A percentile compares a stretch with the other conserved stretches of the same genome.
Evolutionary conservation across 2,113 vertebrate species (phyloP).

Genomic region (Pseudopodoces humilis): DNA sequence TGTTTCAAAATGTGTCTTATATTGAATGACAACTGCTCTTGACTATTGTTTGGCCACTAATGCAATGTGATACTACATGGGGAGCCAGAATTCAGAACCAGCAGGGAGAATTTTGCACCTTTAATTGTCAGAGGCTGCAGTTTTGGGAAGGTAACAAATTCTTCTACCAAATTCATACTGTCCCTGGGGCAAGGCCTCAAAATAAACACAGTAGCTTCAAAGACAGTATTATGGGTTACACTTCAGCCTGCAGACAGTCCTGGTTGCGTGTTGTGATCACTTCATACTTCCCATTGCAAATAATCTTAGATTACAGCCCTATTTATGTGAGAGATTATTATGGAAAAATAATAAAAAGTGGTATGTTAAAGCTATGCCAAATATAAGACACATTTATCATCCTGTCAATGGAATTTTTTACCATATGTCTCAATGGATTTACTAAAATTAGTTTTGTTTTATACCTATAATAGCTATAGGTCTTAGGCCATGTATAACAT

Average conservation of each 20-base stretch:
- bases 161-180: neutral
- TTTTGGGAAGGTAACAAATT: neutral
- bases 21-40: constrained; percentile 24
- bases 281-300: constrained; percentile 29
- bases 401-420: constrained; percentile 22
- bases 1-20: constrained; percentile 68
- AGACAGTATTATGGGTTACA: neutral
- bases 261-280: neutral
- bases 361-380: constrained; percentile 36
- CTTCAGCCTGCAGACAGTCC: neutral
- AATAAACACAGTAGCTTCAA: neutral
- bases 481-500: neutral
- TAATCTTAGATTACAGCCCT: neutral
- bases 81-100: neutral
- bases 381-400: constrained; percentile 42
- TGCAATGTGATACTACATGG: neutral
- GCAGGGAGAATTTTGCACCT: neutral
- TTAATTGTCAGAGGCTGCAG: neutral
- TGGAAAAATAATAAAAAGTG: constrained; percentile 49
- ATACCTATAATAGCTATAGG: neutral
- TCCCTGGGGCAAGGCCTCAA: neutral
- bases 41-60: neutral
- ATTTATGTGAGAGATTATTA: neutral
- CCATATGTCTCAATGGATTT: constrained; percentile 3
- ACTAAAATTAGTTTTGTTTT: neutral